A percentile compares a stretch with the other conserved stretches of the same genome.
Conservation (phyloP, 2,113 vertebrate genomes). For the Climacteris rufus region DNA sequence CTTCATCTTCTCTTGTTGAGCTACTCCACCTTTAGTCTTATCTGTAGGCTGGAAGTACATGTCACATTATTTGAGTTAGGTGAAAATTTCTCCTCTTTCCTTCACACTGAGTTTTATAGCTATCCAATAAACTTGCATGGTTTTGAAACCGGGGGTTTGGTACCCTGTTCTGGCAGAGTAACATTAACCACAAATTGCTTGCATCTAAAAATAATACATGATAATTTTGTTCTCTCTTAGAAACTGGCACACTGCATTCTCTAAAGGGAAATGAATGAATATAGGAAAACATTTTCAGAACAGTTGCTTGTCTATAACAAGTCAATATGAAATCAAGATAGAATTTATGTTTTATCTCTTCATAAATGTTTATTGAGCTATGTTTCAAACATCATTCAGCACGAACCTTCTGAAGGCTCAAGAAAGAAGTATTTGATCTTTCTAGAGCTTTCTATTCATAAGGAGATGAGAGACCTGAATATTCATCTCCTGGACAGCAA, state of each 20-base stretch:
- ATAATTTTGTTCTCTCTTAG: conserved; percentile 7
- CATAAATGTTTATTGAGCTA: not conserved
- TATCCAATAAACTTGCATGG: not conserved
- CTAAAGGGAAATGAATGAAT: conserved; percentile 6
- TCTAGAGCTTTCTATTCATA: not conserved
- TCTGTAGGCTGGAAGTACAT: not conserved
- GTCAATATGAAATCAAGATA: conserved; percentile 11
- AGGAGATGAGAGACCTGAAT: not conserved
- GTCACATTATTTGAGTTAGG: not conserved
- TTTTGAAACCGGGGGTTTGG: not conserved
- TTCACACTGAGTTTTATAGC: not conserved
- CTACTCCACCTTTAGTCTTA: not conserved
- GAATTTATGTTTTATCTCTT: not conserved
- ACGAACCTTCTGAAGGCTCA: not conserved
- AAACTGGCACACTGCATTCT: not conserved
- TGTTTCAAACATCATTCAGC: not conserved
- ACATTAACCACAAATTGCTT: not conserved
- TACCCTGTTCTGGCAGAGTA: not conserved
- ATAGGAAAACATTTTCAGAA: conserved; percentile 9
- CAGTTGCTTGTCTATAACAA: conserved; percentile 4
- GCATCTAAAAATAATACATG: conserved; percentile 26
- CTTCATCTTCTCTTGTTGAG: not conserved
- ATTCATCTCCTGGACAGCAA: not conserved
- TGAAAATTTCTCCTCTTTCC: not conserved
- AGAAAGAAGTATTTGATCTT: not conserved